Base-by-base conservation (phyloP, 1,140 invertebrate species). In the Mamestra configurata region DNA sequence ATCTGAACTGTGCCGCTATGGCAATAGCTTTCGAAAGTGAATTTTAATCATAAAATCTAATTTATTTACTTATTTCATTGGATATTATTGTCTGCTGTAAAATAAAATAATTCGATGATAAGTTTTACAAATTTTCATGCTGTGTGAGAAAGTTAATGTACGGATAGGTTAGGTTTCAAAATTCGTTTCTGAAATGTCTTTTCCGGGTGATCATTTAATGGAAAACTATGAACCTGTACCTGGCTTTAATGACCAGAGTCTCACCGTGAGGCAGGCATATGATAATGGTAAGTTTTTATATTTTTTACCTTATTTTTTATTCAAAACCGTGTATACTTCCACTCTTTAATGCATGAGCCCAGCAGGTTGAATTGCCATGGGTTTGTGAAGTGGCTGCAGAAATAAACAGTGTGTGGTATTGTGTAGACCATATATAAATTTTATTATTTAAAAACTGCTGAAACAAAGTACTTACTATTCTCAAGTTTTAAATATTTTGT, bases 221-320 rank as follows among this genome's bases (percentile, higher is more conserved):
- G 71, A 73, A 37, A 84, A 85, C 55, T 81, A 84, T 24, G 82
- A 84, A 66, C 78, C 49, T 10, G 72, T 75, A 59, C 82, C 80
- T 40, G 80, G 73, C 31, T 78, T 81, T 66, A 51, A 68, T 0
- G 43, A 73, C 15, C 78, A 80, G 61, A 79, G 66, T 20, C 73
- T 77, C 15, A 85, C 88, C 1, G 81, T 93, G 7, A 84, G 82
- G 51, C 82, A 90, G 75, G 90, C 92, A 8, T 93, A 88, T 70
- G 64, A 85, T 46, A 77, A 90, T 80, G 92, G 92, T 93, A 82
- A 90, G 88, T 43, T 55, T 49, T 5, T 27, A 77, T 18, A 46
- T 76, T 66, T 80, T 79, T 84, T 73, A 15, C 11, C 22, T 10
- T 24, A 40, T 59, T n/a, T 24, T 20, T 20, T 7, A 8, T 20